Evolutionary conservation across 2,888 invertebrate genomes (phyloP).

Genomic region (Lasioglossum malachurum): DNA sequence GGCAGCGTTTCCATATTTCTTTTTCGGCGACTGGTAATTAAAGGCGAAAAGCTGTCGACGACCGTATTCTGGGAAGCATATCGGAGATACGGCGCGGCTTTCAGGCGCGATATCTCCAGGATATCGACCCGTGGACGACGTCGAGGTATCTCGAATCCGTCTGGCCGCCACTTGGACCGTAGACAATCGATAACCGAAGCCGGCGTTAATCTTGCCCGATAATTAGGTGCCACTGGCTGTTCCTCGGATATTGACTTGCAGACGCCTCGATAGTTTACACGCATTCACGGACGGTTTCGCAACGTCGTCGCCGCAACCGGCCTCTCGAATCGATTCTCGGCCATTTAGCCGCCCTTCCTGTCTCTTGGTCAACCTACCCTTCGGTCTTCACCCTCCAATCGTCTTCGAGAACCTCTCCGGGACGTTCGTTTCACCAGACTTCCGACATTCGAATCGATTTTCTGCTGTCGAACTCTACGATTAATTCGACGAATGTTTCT

Average conservation of each 20-base stretch:
- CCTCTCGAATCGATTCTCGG: neutral
- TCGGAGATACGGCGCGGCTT: neutral
- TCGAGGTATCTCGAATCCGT: slow-evolving; percentile 12
- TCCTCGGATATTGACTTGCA: slow-evolving; percentile 57
- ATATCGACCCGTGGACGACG: slow-evolving; percentile 13
- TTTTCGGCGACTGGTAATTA: neutral
- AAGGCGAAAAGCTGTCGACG: neutral
- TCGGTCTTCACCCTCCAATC: neutral
- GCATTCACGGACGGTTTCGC: slow-evolving; percentile 20
- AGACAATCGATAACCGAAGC: slow-evolving; percentile 64
- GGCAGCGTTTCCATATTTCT: neutral
- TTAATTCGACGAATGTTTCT: neutral
- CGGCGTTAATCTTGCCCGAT: slow-evolving; percentile 64
- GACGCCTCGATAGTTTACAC: slow-evolving; percentile 43
- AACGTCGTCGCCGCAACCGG: neutral
- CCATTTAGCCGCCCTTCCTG: slow-evolving; percentile 21
- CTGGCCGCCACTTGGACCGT: slow-evolving; percentile 35
- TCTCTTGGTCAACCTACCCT: neutral
- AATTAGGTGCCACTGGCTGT: slow-evolving; percentile 58
- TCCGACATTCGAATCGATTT: neutral
- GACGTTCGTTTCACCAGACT: neutral
- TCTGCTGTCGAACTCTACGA: neutral
- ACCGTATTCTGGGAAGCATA: neutral
- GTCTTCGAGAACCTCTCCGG: neutral
- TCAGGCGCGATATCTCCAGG: neutral